A percentile compares a stretch with the other conserved stretches of the same genome.
Conservation (phyloP, 2,113 vertebrate genomes). For the Chloroceryle aenea region DNA sequence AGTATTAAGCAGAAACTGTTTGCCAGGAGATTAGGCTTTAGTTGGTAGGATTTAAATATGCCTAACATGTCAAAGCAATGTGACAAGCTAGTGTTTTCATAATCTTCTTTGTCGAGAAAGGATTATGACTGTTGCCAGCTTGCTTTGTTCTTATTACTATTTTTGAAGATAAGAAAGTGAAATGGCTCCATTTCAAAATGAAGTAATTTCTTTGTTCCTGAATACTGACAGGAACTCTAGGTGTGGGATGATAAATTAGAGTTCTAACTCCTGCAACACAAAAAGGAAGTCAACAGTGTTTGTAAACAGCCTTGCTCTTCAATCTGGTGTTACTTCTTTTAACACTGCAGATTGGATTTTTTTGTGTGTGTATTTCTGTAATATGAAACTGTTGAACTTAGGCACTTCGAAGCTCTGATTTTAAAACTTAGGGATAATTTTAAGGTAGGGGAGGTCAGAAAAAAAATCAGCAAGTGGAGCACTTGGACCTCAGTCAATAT, state of each 20-base stretch:
- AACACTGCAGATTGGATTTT: neutral
- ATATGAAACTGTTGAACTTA: neutral
- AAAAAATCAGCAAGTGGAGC: neutral
- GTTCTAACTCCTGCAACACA: neutral
- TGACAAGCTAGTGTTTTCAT: slow-evolving; percentile 33
- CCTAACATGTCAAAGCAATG: slow-evolving; percentile 39
- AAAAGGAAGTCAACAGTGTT: neutral
- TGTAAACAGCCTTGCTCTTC: neutral
- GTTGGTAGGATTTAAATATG: slow-evolving; percentile 20
- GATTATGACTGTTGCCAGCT: slow-evolving; percentile 14
- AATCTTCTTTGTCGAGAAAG: neutral
- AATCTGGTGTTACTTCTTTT: neutral
- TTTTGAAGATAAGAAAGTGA: slow-evolving; percentile 34
- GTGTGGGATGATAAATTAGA: neutral
- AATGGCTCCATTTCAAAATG: slow-evolving; percentile 53
- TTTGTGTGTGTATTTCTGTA: neutral
- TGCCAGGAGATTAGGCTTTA: slow-evolving; percentile 19
- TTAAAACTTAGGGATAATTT: neutral
- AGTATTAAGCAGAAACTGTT: slow-evolving; percentile 24
- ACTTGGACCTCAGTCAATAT: neutral
- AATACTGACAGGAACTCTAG: slow-evolving; percentile 17
- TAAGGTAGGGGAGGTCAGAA: neutral
- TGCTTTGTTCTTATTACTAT: slow-evolving; percentile 39
- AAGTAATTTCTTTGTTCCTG: slow-evolving; percentile 14
- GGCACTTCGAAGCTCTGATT: neutral